A percentile compares a stretch with the other conserved stretches of the same genome.
phyloP scores from a whole-genome alignment of 2,797 vertebrate genomes.

The Megaceryle alcyon region DNA sequence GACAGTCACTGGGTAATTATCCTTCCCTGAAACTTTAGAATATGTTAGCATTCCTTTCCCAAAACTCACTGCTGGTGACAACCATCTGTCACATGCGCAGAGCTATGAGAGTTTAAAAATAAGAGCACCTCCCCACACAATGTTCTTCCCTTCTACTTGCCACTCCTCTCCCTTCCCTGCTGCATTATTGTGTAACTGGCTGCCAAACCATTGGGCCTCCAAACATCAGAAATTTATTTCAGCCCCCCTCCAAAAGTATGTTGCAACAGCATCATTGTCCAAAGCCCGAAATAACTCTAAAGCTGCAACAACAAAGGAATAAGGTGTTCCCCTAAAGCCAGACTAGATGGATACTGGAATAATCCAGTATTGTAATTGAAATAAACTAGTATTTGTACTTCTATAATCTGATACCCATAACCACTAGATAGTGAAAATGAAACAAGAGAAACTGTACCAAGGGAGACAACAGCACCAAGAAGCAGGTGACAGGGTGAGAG shows the following conservation, averaged over 20 bases:
- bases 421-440: not conserved
- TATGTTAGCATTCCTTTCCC: conserved; percentile 42
- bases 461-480: not conserved
- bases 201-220: not conserved
- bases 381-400: not conserved
- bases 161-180: conserved; percentile 25
- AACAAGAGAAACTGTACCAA: not conserved
- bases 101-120: conserved; percentile 57
- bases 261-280: not conserved
- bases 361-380: not conserved
- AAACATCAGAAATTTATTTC: not conserved
- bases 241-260: not conserved
- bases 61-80: conserved; percentile 55
- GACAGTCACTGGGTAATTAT: conserved; percentile 64
- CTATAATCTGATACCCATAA: not conserved
- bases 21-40: conserved; percentile 39
- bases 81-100: conserved; percentile 66
- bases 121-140: conserved; percentile 45
- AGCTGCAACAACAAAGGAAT: not conserved
- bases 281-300: not conserved
- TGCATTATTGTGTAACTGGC: conserved; percentile 13
- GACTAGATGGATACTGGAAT: not conserved
- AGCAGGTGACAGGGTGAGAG: not conserved
- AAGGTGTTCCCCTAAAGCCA: not conserved
- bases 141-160: conserved; percentile 35